Percentiles rank a stretch among this genome's conserved stretches.
phyloP scores from a whole-genome alignment of 2,797 vertebrate genomes.

The Jordanella pulchra region DNA sequence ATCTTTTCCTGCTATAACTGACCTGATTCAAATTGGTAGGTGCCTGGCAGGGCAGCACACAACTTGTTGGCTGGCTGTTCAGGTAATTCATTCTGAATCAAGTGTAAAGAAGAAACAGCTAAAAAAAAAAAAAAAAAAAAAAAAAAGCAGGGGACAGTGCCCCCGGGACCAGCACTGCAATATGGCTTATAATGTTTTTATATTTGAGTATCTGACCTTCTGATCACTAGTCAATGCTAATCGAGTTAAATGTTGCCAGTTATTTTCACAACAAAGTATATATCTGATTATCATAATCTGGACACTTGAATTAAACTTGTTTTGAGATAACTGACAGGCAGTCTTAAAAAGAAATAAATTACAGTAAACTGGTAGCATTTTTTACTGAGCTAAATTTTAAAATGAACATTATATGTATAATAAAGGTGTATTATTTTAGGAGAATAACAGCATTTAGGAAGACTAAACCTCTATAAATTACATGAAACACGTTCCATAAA shows the following conservation, averaged over 20 bases:
- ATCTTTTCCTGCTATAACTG: background rate
- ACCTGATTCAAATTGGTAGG: background rate
- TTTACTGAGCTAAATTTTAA: too few relatives aligned
- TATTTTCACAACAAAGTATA: background rate
- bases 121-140: too few relatives aligned
- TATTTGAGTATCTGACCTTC: background rate
- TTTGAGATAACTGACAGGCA: background rate
- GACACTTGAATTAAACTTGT: background rate
- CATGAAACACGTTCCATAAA: background rate
- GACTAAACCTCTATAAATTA: too few relatives aligned
- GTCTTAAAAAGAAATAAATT: background rate
- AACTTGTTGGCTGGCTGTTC: background rate
- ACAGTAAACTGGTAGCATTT: background rate
- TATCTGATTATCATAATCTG: background rate
- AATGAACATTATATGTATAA: too few relatives aligned
- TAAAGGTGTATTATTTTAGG: background rate
- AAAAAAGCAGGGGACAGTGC: too few relatives aligned
- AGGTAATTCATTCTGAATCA: background rate
- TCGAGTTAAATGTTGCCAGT: background rate
- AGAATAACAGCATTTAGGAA: background rate
- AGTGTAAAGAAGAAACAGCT: background rate
- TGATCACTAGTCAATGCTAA: background rate
- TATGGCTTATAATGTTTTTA: background rate
- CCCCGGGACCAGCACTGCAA: background rate
- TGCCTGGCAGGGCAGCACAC: background rate